A percentile compares a stretch with the other conserved stretches of the same genome.
phyloP scores from a whole-genome alignment of 2,888 invertebrate genomes.

The Dichetophora obliterata region DNA sequence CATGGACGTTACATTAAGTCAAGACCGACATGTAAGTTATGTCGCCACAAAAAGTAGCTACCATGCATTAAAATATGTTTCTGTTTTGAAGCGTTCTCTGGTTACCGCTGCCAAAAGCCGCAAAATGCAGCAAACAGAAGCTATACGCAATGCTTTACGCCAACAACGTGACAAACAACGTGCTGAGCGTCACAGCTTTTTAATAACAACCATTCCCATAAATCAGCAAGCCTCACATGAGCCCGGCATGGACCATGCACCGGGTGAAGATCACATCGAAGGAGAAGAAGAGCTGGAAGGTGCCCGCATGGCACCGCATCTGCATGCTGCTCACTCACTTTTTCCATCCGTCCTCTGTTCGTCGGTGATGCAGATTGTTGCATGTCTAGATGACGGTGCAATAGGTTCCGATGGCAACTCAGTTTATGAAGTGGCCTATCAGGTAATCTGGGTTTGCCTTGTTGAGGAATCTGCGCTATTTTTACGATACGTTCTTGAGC shows the following conservation, averaged over 20 bases:
- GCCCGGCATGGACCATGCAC: conserved; percentile 84
- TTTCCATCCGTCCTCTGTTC: conserved; percentile 98
- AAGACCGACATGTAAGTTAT: conserved; percentile 89
- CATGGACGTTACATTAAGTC: conserved; percentile 98
- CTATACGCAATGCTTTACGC: conserved; percentile 93
- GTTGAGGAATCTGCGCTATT: conserved; percentile 98
- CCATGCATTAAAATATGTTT: neutral
- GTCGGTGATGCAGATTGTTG: conserved; percentile 94
- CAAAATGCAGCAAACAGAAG: conserved; percentile 98
- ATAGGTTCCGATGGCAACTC: conserved; percentile 93
- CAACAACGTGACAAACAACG: conserved; percentile 96
- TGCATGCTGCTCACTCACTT: conserved; percentile 92
- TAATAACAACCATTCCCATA: conserved; percentile 95
- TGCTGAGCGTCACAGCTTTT: conserved; percentile 94
- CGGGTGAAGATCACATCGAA: conserved; percentile 75
- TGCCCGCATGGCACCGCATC: conserved; percentile 82
- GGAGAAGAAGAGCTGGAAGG: conserved; percentile 87
- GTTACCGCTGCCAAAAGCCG: conserved; percentile 99
- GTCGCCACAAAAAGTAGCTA: neutral
- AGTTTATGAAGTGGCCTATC: conserved; percentile 97
- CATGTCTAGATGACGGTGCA: conserved; percentile 94
- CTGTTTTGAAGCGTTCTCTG: conserved; percentile 80
- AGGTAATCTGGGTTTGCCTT: conserved; percentile 97
- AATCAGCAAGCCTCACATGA: conserved; percentile 96
- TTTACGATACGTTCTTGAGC: conserved; percentile 93